Evolutionary conservation across 1,140 invertebrate genomes (phyloP), one percentile per base, ranked within the genome.

Genomic region (Danaus melanippus): DNA sequence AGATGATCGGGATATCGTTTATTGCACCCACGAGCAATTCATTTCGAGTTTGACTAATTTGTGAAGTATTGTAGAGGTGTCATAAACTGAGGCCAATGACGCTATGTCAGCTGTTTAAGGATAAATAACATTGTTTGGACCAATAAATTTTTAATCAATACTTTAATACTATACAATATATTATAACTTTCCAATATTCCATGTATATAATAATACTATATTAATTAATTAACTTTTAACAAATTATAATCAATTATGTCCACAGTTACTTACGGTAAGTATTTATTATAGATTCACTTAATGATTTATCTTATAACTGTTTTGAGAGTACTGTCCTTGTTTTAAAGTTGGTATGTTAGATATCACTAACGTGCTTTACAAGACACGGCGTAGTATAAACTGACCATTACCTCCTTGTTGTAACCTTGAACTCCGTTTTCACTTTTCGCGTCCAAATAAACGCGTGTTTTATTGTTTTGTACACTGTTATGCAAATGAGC

Each of bases 41-140:
- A 69, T 71, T 66, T 62, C 60, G 70, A 81, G 75, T 86, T 83
- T 73, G 78, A 81, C 83, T 86, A 86, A 86, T 86, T 84, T 86
- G 83, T 81, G 78, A 86, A 78, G 75, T 81, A 70, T 69, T 76
- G 73, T 77, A 64, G 66, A 70, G 65, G 62, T 58, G 70, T 72
- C 70, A 70, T 84, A 83, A 81, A 84, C 62, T 63, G 60, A 73
- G 50, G 65, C 50, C 50, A 60, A 66, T 72, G 70, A 70, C 65
- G 54, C 60, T 54, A 54, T 53, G 73, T 76, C 78, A 81, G 76
- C 78, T 78, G 78, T 78, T 76, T 46, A 50, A 50, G 41, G 2
- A 9, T 42, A 12, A 50, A 42, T 50, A 50, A 50, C 42, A 42
- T 11, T 50, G 49, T 32, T 32, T 32, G 21, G 21, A 32, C 21